Base-by-base conservation (phyloP, 2,797 vertebrate genomes). In the Smutsia gigantea region DNA sequence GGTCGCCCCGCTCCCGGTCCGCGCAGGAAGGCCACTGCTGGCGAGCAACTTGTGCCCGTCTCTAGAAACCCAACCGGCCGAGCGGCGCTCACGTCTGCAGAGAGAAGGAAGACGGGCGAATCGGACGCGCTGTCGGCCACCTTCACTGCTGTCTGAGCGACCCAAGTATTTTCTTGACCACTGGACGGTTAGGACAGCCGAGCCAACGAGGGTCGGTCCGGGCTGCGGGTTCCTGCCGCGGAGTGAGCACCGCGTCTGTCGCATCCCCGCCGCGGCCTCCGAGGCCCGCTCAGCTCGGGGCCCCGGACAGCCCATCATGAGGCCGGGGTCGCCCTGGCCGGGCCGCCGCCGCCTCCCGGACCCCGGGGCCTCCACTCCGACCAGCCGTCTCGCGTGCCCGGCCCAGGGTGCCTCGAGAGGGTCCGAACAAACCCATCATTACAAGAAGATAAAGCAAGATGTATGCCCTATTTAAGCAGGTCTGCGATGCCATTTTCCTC, bases 91-190 rank as follows among this genome's bases (percentile, higher is more conserved):
- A n/a, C 75, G 46, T 83, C 68, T 87, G 31, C 64, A 42, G 61
- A 68, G 82, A 61, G 29, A 15, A 55, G 53, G 34, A 37, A 39
- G 39, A 39, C 39, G 39, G 39, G 39, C 39, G 59, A 87, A 69
- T 55, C 93, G 94, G 92, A 74, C 34, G 5, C 7, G 66, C 39
- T 46, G 31, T 66, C 71, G 94, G 59, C 92, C 59, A 55, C 85
- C 68, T 90, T 74, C 42, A 72, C 93, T 93, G 74, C 5, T 66
- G 95, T 83, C 21, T 74, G 81, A 92, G 69, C 72, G 90, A 84
- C 64, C 96, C 89, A 71, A 93, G 81, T 89, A 91, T 95, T 96
- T 95, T 87, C 93, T 69, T 90, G 91, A 87, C 78, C 81, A 61
- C 42, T 63, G 69, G 86, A 91, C 93, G 92, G 83, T 95, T 68